Base-by-base conservation (phyloP, 1,140 invertebrate species). In the Xylocopa sonorina region DNA sequence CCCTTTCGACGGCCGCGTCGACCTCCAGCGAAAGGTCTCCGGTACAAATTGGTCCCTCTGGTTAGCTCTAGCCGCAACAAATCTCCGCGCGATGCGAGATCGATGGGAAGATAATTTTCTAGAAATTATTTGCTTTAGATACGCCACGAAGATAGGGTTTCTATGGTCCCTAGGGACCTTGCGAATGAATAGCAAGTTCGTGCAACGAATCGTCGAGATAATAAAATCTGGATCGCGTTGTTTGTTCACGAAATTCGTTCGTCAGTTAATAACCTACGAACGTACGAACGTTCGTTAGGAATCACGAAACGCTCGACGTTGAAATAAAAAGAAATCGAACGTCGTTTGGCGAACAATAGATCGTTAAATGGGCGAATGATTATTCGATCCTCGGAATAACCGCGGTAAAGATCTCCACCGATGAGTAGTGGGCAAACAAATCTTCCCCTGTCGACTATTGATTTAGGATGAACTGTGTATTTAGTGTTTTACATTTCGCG, bases 381-480 rank as follows among this genome's bases (percentile, higher is more conserved):
- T 74, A 50, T 63, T 73, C 67, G 14, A 53, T 63, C 48, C 62
- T 18, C 46, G 50, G n/a, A 72, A 78, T 48, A 63, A 76, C 63
- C n/a, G 50, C 46, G 57, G 24, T 32, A 53, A 80, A 83, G 53
- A 72, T 77, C 32, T 53, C 3, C 24, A 29, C 34, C 68, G 62
- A 53, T 73, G 78, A 77, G 46, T 69, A 85, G 69, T 81, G 78
- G 29, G 78, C 78, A 85, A 85, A 85, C 63, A 74, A 81, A 85
- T 85, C 79, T 41, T 43, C 24, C 67, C 53, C 78, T 74, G 55
- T 81, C 86, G 57, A 73, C 46, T 88, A 83, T 88, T 88, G 87
- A 84, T 82, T 88, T 86, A 88, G 79, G 79, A 64, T 46, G 77
- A 72, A 55, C 51, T 76, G 68, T 83, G 78, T 85, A 78, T 84